Evolutionary conservation across 2,888 invertebrate species (phyloP).

Genomic region (Isotomurus palustris): DNA sequence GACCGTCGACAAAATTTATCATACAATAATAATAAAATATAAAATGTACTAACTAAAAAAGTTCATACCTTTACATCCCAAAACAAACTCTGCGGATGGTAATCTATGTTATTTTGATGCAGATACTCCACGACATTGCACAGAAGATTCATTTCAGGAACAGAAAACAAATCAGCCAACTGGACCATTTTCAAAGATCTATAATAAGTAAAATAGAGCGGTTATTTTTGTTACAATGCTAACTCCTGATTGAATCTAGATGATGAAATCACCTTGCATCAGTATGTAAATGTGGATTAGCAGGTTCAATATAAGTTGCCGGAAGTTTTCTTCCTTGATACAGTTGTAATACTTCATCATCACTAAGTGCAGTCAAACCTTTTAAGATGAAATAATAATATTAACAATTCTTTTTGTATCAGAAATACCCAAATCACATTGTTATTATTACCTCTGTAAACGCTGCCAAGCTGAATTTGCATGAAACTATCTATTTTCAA

Average conservation of each 20-base stretch:
- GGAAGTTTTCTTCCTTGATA: conserved; percentile 84
- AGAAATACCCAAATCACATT: neutral
- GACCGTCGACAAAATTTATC: conserved; percentile 16
- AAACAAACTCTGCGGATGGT: conserved; percentile 92
- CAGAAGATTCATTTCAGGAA: conserved; percentile 90
- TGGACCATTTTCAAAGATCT: conserved; percentile 71
- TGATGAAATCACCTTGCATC: conserved; percentile 24
- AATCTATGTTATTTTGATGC: conserved; percentile 79
- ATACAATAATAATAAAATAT: neutral
- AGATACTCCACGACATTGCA: conserved; percentile 94
- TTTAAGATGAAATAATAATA: neutral
- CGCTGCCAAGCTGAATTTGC: conserved; percentile 92
- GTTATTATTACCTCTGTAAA: conserved; percentile 65
- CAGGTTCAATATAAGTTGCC: conserved; percentile 75
- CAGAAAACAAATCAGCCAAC: conserved; percentile 90
- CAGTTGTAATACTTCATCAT: conserved; percentile 75
- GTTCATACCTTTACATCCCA: conserved; percentile 77
- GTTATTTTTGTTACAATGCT: neutral
- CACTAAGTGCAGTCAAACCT: conserved; percentile 65
- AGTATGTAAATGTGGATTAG: conserved; percentile 34
- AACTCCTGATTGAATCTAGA: neutral
- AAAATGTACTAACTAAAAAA: neutral
- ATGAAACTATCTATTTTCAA: conserved; percentile 93
- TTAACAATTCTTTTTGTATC: neutral
- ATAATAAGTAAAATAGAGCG: neutral